Base-by-base conservation (phyloP, 2,797 vertebrate species). In the Brachyrhaphis roseni region DNA sequence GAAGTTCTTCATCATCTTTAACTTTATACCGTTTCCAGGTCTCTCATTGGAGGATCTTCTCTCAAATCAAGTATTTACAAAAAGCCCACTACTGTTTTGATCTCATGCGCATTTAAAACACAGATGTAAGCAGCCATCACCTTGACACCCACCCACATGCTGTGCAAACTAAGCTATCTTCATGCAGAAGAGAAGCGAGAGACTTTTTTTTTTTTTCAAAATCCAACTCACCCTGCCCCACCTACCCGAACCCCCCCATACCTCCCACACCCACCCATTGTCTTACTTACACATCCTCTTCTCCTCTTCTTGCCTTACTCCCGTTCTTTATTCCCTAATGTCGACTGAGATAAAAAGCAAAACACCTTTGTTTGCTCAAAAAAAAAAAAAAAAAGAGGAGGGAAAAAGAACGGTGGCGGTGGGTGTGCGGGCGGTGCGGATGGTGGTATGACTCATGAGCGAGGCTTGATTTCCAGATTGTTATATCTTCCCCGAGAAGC, bases 381-480 rank as follows among this genome's bases (percentile, higher is more conserved):
- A 81, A 47, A 34, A 34, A 81, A 47, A 34, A 34, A 34, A 31
- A 55, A 81, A 55, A 74, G 77, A 55, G 15, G 43, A 55, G 39
- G 49, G 34, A 23, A 70, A 59, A 51, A 57, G 45, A 78, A 57
- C 36, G 34, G 12, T 26, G 23, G 62, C 2, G 11, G 74, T 7
- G 45, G 86, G 76, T 0, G 39, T 77, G 46, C 34, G 71, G 76
- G 76, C 0, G 39, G 77, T 73, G 66, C n/a, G 68, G 82, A 77
- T 87, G 86, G 81, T 81, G 79, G 80, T 77, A 39, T 91, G 86
- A 89, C 86, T 90, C 91, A 87, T 79, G 77, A 45, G 87, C 36
- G 28, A 86, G 68, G 73, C 88, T 87, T 86, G 87, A 90, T 91
- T 90, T 91, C 70, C 6, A 78, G 82, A 91, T 90, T n/a, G 62